Conservation (phyloP, 2,888 invertebrate genomes). For the Acrobasis repandana region DNA sequence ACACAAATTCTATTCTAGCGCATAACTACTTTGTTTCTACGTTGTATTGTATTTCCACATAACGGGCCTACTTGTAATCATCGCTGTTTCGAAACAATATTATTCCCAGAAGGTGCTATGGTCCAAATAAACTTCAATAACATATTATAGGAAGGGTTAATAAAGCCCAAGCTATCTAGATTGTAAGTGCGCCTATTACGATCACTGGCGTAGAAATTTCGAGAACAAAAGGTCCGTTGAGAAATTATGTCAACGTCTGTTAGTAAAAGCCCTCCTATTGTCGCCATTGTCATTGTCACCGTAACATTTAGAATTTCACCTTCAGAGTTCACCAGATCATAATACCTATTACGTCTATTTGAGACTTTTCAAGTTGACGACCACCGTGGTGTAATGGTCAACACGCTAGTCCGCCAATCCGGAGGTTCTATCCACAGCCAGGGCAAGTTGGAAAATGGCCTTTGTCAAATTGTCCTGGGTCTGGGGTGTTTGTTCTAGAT, state of each 20-base stretch:
- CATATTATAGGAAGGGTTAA: neutral
- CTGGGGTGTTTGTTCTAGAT: too few species aligned
- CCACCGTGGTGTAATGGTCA: too few species aligned
- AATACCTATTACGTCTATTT: conserved; percentile 1
- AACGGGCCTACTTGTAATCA: neutral
- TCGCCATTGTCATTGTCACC: conserved; percentile 27
- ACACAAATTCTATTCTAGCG: too few species aligned
- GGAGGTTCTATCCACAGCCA: too few species aligned
- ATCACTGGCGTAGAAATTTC: conserved; percentile 26
- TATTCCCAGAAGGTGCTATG: neutral
- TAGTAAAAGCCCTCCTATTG: conserved; percentile 22
- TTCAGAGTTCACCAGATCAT: conserved; percentile 1
- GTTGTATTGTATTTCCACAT: too few species aligned
- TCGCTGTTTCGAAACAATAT: conserved; percentile 4
- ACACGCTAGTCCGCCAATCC: too few species aligned
- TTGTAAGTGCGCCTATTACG: conserved; percentile 25
- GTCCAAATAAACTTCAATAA: conserved; percentile 8
- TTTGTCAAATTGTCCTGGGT: too few species aligned
- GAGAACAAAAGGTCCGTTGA: conserved; percentile 30
- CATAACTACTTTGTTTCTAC: too few species aligned
- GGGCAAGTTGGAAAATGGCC: too few species aligned
- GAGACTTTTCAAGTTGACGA: neutral
- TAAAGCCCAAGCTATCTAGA: conserved; percentile 11
- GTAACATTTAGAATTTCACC: conserved; percentile 12
- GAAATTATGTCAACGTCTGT: conserved; percentile 31